Conservation (phyloP, 2,113 vertebrate species). For the Oenanthe melanoleuca region DNA sequence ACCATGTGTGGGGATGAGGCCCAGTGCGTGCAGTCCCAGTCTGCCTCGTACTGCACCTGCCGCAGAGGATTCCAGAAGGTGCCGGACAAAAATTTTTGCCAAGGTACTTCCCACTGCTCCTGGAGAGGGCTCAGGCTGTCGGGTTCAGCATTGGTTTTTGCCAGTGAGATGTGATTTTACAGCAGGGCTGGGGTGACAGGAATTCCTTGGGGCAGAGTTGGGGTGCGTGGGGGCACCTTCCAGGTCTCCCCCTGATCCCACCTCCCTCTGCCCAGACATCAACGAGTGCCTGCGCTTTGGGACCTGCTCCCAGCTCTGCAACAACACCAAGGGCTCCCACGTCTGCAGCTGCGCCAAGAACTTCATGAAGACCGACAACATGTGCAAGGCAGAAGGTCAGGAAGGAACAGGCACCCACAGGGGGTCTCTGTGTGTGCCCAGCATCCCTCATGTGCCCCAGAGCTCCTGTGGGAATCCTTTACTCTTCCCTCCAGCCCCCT, state of each 20-base stretch:
- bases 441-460: fast-evolving
- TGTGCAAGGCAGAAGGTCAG: conserved; percentile 94
- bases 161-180: neutral
- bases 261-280: conserved; percentile 74
- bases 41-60: conserved; percentile 88
- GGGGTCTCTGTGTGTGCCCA: too few relatives aligned
- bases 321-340: conserved; percentile 94
- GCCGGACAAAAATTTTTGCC: conserved; percentile 82
- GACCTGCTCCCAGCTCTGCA: conserved; percentile 93
- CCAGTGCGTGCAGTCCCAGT: conserved; percentile 81
- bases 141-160: neutral
- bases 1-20: conserved; percentile 90
- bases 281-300: conserved; percentile 92
- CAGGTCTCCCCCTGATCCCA: fast-evolving
- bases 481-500: neutral
- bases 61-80: conserved; percentile 89
- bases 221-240: neutral
- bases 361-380: conserved; percentile 89
- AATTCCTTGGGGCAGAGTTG: neutral
- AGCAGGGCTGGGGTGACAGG: fast-evolving
- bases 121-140: fast-evolving
- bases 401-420: fast-evolving
- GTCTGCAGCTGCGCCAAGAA: conserved; percentile 93
- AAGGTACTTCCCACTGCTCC: conserved; percentile 72
- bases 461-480: neutral